Percentiles rank a stretch among this genome's conserved stretches.
Conservation (phyloP, 2,888 invertebrate species). For the Alcis repandata region DNA sequence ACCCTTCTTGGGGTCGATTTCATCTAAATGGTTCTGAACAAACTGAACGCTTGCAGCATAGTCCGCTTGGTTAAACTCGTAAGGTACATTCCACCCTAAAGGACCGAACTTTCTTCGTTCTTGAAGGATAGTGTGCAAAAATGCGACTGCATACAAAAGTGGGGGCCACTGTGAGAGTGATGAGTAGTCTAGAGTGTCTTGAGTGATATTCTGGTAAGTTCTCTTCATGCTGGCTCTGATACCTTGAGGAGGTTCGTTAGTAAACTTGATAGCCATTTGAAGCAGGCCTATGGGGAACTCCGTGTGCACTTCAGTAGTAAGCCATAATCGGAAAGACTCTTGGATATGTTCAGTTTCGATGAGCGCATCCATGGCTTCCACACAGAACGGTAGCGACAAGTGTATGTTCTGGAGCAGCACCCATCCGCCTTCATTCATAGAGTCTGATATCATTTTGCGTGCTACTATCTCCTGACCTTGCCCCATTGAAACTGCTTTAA, state of each 20-base stretch:
- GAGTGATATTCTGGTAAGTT: constrained; percentile 95
- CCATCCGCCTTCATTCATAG: constrained; percentile 95
- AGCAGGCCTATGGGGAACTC: constrained; percentile 96
- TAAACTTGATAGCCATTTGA: constrained; percentile 98
- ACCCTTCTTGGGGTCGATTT: constrained; percentile 98
- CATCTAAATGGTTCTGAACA: constrained; percentile 98
- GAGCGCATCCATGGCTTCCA: constrained; percentile 96
- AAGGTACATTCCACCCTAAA: constrained; percentile 98
- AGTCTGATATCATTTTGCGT: constrained; percentile 92
- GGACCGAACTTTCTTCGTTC: constrained; percentile 98
- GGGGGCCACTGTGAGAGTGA: constrained; percentile 97
- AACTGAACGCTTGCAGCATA: constrained; percentile 98
- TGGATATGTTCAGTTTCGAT: constrained; percentile 94
- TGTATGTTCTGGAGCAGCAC: constrained; percentile 98
- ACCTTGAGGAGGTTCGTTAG: constrained; percentile 98
- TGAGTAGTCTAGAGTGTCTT: constrained; percentile 97
- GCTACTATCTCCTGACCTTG: constrained; percentile 97
- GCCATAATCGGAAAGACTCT: constrained; percentile 95
- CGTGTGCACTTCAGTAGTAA: constrained; percentile 97
- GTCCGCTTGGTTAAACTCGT: constrained; percentile 98
- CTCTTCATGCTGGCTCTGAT: constrained; percentile 96
- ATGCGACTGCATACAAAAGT: constrained; percentile 96
- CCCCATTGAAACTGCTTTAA: constrained; percentile 98
- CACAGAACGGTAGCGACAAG: constrained; percentile 97
- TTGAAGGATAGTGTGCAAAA: constrained; percentile 97